Conservation (phyloP, 2,797 vertebrate genomes). For the Propithecus perrieri region DNA sequence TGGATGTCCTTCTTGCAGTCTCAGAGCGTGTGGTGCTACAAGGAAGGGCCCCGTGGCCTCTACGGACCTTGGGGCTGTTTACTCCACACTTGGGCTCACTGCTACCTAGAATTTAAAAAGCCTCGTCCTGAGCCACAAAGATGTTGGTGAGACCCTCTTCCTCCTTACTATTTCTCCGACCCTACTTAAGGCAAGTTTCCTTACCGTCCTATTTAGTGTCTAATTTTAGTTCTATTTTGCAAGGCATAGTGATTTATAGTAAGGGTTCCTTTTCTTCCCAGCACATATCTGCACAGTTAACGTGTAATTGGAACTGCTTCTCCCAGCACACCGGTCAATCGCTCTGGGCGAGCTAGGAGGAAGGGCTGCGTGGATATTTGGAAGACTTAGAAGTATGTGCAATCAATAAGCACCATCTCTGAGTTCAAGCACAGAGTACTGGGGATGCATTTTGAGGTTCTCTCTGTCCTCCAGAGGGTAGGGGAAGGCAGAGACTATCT, state of each 20-base stretch:
- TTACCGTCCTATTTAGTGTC: not conserved
- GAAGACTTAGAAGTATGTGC: not conserved
- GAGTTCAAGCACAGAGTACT: not conserved
- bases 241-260: not conserved
- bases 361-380: not conserved
- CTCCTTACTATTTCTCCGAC: conserved; percentile 50
- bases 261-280: not conserved
- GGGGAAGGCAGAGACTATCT: not conserved
- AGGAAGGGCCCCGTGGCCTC: conserved; percentile 41
- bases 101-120: conserved; percentile 60
- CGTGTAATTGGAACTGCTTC: not conserved
- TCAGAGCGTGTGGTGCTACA: conserved; percentile 70
- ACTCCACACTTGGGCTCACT: not conserved
- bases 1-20: conserved; percentile 72
- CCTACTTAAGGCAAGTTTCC: not conserved
- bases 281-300: not conserved
- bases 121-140: conserved; percentile 63
- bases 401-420: not conserved
- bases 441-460: not conserved
- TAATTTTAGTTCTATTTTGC: not conserved
- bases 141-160: conserved; percentile 53
- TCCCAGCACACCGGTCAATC: too few species aligned
- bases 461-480: not conserved
- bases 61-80: conserved; percentile 74
- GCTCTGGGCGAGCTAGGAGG: not conserved